These are phyloP conservation scores for Aplochiton taeniatus DNA, from an alignment of 2,797 vertebrate genomes.

Conservation along the genomic window DNA sequence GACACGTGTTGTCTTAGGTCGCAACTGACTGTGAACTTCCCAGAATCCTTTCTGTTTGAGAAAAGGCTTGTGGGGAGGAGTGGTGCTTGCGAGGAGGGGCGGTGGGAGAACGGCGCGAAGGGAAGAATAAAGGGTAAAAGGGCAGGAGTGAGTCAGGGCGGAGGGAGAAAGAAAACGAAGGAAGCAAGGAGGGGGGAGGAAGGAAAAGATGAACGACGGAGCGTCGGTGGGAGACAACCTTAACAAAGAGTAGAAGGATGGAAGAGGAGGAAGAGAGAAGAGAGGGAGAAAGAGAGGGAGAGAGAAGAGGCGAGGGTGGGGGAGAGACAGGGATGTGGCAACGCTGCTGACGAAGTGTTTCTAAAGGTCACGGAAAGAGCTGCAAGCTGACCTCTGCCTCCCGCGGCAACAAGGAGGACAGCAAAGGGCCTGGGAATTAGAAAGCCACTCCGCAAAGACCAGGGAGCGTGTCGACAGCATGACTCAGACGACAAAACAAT, in stretches of 20 bases:
- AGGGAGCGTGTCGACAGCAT: background rate
- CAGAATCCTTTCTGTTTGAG: constrained; percentile 30
- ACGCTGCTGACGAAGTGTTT: constrained; percentile 58
- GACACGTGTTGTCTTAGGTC: constrained; percentile 25
- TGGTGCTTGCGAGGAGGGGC: background rate
- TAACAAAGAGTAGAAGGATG: too few relatives aligned
- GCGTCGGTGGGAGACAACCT: too few relatives aligned
- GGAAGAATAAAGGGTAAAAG: too few relatives aligned
- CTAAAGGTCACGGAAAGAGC: constrained; percentile 64
- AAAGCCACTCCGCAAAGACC: too few relatives aligned
- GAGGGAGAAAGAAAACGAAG: too few relatives aligned
- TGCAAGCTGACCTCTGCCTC: constrained; percentile 57
- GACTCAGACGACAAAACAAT: background rate
- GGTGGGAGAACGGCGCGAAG: too few relatives aligned
- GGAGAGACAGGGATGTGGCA: constrained; percentile 5
- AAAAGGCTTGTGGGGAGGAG: background rate
- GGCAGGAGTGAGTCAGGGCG: too few relatives aligned
- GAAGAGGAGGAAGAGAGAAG: constrained; percentile 33
- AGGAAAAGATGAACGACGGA: too few relatives aligned
- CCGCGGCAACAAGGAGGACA: constrained; percentile 46
- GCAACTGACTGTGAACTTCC: constrained; percentile 32
- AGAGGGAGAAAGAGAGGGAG: constrained; percentile 40
- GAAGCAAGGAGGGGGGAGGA: too few relatives aligned
- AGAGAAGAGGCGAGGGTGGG: constrained; percentile 33
- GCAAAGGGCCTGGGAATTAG: background rate